These are phyloP conservation scores for Alces alces DNA, from an alignment of 2,113 vertebrate genomes.

Conservation along the genomic window DNA sequence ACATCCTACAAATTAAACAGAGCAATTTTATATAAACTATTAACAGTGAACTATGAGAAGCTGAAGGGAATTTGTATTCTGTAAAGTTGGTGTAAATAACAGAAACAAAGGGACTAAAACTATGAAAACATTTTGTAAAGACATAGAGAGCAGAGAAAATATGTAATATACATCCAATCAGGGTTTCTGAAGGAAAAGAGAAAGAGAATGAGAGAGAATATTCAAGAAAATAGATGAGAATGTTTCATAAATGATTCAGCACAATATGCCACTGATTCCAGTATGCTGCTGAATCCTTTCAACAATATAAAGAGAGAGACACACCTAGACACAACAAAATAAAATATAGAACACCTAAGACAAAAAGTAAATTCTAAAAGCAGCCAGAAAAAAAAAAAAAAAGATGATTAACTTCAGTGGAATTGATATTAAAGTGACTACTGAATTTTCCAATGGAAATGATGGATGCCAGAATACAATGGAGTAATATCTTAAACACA, in stretches of 20 bases:
- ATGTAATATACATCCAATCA: not conserved
- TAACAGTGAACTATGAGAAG: not conserved
- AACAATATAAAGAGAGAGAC: not conserved
- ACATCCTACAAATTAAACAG: not conserved
- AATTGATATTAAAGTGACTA: not conserved
- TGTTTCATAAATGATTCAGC: not conserved
- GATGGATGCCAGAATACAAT: not conserved
- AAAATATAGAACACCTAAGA: not conserved
- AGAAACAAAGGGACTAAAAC: not conserved
- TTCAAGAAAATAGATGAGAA: not conserved
- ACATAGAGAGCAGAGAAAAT: not conserved
- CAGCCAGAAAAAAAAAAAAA: not conserved
- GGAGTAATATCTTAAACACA: not conserved
- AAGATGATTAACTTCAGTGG: not conserved
- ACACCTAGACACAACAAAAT: not conserved
- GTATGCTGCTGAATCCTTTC: not conserved
- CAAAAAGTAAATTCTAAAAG: not conserved
- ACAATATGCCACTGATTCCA: not conserved
- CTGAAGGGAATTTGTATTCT: not conserved
- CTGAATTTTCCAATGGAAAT: not conserved
- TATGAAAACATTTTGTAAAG: not conserved
- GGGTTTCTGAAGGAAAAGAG: not conserved
- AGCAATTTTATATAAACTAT: not conserved
- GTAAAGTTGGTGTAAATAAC: not conserved
- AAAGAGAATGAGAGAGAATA: not conserved